Evolutionary conservation across 2,888 invertebrate genomes (phyloP).

Genomic region (Caenorhabditis sp.): DNA sequence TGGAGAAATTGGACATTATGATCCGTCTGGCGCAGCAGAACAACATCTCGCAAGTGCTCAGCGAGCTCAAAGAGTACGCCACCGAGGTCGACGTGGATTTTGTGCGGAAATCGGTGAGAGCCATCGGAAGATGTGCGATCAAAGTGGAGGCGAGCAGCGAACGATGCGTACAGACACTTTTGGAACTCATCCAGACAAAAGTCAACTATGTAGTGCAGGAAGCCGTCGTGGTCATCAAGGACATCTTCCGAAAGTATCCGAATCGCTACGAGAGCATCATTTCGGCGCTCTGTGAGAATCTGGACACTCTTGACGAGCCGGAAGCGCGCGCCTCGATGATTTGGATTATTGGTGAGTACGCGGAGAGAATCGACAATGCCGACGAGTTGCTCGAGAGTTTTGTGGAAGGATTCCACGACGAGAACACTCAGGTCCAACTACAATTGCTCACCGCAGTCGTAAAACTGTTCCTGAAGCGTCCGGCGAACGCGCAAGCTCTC

Average conservation of each 20-base stretch:
- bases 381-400: constrained; percentile 98
- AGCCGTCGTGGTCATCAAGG: constrained; percentile 98
- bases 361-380: constrained; percentile 98
- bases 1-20: constrained; percentile 99
- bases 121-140: constrained; percentile 98
- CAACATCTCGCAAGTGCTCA: constrained; percentile 97
- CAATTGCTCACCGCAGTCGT: constrained; percentile 98
- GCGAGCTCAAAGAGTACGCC: constrained; percentile 97
- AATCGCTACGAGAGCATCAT: constrained; percentile 99
- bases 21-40: constrained; percentile 96
- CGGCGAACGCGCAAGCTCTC: constrained; percentile 97
- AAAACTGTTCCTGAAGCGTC: constrained; percentile 96
- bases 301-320: constrained; percentile 98
- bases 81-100: constrained; percentile 99
- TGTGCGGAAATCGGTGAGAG: constrained; percentile 97
- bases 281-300: constrained; percentile 97
- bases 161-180: constrained; percentile 94
- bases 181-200: constrained; percentile 98
- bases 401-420: constrained; percentile 96
- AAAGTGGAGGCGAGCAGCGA: constrained; percentile 93
- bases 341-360: constrained; percentile 91
- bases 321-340: constrained; percentile 95
- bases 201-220: constrained; percentile 99
- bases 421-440: constrained; percentile 93
- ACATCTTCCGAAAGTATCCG: constrained; percentile 88